Evolutionary conservation across 2,888 invertebrate species (phyloP), one percentile per base, ranked within the genome.

Genomic region (Zygothrica quintamaculata): DNA sequence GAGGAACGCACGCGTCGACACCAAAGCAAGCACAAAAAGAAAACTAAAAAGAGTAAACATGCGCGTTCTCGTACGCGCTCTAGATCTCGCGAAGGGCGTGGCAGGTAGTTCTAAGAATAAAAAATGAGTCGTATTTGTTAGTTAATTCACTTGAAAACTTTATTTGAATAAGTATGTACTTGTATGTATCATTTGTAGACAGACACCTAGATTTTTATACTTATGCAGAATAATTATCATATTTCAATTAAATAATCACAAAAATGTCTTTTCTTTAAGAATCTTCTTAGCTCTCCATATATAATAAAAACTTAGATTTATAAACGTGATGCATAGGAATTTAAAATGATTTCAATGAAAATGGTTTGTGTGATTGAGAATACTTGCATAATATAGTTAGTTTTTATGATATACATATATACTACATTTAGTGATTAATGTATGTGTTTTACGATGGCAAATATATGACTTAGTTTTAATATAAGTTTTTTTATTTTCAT

Each of bases 11-110:
- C 51, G 1, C 56, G 82, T 1, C 81, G 85, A 0, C 84, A 88
- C 3, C 60, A 64, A 8, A 78, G 58, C 40, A 88, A 79, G 7
- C 86, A 89, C 44, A 90, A 90, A 61, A 91, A 89, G 67, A 91
- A 90, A 65, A 89, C 89, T 1, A 91, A 91, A 56, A 90, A 89
- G 55, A 90, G 90, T 59, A 91, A 90, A 66, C 88, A 88, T 31
- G 84, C 87, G 25, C 88, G 91, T 37, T 89, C 90, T 9, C 79
- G 90, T 26, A 88, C 91, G 1, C 79, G 87, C 1, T 87, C 82
- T 9, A 68, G 87, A 58, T 84, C 87, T 3, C 60, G 71, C 1
- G 59, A 74, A 16, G 70, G 61, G 6, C 71, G 84, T 47, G 59
- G 42, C 33, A 71, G 70, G 33, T 76, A 70, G 43, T 31, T 46